These are phyloP conservation scores for Chelonoidis abingdonii DNA, from an alignment of 2,113 vertebrate genomes.

Conservation along the genomic window DNA sequence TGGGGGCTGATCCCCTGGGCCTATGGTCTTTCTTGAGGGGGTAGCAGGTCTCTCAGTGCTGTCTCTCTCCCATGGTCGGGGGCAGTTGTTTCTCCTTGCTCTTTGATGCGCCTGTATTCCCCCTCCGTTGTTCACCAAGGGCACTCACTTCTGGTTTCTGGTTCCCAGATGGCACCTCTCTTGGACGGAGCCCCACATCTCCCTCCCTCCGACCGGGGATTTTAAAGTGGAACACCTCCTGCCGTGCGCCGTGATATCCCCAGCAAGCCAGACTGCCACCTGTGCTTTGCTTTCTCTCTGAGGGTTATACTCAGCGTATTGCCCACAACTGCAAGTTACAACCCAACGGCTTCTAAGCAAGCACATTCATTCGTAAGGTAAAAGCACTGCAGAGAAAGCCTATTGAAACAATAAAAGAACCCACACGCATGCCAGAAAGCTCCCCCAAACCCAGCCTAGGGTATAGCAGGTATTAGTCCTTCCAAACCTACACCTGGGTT, in stretches of 20 bases:
- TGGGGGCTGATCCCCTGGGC: not conserved
- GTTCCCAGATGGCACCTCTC: not conserved
- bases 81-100: not conserved
- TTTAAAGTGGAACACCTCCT: not conserved
- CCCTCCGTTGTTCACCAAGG: not conserved
- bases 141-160: not conserved
- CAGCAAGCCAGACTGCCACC: no score
- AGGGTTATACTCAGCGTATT: not conserved
- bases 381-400: not conserved
- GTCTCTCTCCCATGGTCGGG: not conserved
- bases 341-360: not conserved
- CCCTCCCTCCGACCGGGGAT: not conserved
- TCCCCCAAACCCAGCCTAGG: no score
- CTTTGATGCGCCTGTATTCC: not conserved
- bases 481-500: not conserved
- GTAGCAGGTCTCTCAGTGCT: no score
- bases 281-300: not conserved
- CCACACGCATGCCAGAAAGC: not conserved
- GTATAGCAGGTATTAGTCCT: not conserved
- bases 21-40: not conserved
- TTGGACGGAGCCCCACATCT: no score
- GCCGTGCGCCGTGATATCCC: not conserved
- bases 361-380: not conserved
- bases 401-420: not conserved
- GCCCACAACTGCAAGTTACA: no score